Evolutionary conservation across 2,113 vertebrate species (phyloP), one percentile per base, ranked within the genome.

Genomic region (Pachycephala philippinensis): DNA sequence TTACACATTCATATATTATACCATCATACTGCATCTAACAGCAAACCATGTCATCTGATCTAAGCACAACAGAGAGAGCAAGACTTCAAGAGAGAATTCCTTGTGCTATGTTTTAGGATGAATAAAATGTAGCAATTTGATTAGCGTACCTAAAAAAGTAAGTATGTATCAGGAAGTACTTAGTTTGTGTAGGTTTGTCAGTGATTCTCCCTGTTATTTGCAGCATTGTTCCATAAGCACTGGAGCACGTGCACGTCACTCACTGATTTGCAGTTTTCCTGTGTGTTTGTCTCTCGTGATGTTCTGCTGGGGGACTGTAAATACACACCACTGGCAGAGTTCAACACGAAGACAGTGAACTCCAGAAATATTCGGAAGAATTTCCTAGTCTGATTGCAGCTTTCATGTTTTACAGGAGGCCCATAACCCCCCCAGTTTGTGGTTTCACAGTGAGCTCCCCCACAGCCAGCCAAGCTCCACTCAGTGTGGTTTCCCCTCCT

Each of bases 321-420:
- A 92, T 45, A 64, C 9, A 93, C 76, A 77, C 68, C 57, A 66
- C 5, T 87, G 79, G 93, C 90, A 91, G 93, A 94, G 66, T 35
- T 89, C 86, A 87, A 94, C 63, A 63, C 3, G 13, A 93, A 96
- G 71, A 89, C 60, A 84, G 54, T 20, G 85, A 83, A 94, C 81
- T 52, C 88, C 65, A 87, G 89, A 87, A 84, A 92, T 13, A 87
- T 7, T 52, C 15, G 10, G 44, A 65, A 79, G 87, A 83, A 90
- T 57, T 35, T 49, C 80, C 70, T 45, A 45, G 50, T 33, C 65
- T 90, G 82, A 54, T 39, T 60, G 54, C 47, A 72, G 40, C 35
- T 84, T 45, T 71, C 53, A 15, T 9, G 70, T 75, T 84, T 89
- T 66, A 21, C 31, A 87, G 65, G 63, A 92, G 83, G 45, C 33